Conservation (phyloP, 2,113 vertebrate genomes). For the Peromyscus maniculatus region DNA sequence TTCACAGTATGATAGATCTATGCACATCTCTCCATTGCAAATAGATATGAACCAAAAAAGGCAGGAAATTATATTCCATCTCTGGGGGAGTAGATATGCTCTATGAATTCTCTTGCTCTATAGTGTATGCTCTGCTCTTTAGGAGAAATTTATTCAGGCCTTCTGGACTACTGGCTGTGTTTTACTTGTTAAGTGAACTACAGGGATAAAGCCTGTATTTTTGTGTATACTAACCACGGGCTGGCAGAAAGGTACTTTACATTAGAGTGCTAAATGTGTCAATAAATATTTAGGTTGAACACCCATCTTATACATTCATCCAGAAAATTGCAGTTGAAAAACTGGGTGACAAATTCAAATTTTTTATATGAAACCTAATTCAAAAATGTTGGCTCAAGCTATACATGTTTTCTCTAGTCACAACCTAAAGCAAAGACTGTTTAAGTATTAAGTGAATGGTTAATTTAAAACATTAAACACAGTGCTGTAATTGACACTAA, state of each 20-base stretch:
- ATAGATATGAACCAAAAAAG: not conserved
- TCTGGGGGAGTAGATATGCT: not conserved
- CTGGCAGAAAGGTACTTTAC: not conserved
- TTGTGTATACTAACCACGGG: not conserved
- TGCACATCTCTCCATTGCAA: conserved; percentile 12
- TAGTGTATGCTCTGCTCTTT: not conserved
- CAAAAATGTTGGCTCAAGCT: not conserved
- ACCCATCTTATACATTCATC: not conserved
- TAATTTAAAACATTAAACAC: not conserved
- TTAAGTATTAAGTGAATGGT: not conserved
- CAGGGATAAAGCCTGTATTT: not conserved
- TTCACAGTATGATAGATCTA: not conserved
- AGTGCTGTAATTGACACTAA: not conserved
- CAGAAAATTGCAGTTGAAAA: conserved; percentile 30
- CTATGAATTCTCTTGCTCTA: conserved; percentile 8
- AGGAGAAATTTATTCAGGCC: conserved; percentile 28
- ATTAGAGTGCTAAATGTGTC: not conserved
- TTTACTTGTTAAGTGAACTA: conserved; percentile 26
- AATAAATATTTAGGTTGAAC: not conserved
- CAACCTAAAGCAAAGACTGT: conserved; percentile 35
- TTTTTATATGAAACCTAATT: not conserved
- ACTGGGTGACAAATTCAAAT: not conserved
- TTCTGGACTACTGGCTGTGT: not conserved
- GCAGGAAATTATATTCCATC: not conserved
- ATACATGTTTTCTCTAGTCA: not conserved